These are phyloP conservation scores for Siderastrea radians DNA, from an alignment of 92 coral and sea anemone genomes.

Conservation along the genomic window DNA sequence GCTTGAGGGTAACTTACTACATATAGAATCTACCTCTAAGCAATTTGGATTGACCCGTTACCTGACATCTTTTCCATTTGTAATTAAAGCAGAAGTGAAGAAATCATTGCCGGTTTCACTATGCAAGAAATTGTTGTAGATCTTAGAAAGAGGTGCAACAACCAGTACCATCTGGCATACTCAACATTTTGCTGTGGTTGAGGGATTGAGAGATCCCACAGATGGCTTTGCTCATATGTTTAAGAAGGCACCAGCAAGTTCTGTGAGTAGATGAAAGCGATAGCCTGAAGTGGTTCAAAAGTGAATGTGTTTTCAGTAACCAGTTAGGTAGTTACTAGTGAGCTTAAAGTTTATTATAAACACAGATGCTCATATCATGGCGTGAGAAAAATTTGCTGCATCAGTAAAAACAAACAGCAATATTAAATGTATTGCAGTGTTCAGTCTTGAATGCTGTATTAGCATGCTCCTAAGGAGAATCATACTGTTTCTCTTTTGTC, in stretches of 20 bases:
- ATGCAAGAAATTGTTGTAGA: slow-evolving; percentile 18
- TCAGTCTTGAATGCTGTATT: not conserved
- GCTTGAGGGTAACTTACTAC: slow-evolving; percentile 5
- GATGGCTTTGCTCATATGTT: not conserved
- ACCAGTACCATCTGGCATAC: not conserved
- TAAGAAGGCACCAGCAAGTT: not conserved
- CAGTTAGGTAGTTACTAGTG: not conserved
- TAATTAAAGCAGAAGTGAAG: slow-evolving; percentile 1
- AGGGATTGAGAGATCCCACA: not conserved
- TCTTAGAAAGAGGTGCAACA: not conserved
- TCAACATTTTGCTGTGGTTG: not conserved
- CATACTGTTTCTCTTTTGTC: not conserved
- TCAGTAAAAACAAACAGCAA: not conserved
- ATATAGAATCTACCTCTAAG: not conserved
- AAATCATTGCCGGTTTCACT: slow-evolving; percentile 13
- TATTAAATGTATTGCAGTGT: not conserved
- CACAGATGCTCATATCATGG: not conserved
- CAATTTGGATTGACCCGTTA: not conserved
- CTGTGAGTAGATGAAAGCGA: not conserved
- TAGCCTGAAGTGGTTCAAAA: not conserved
- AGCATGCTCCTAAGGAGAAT: not conserved
- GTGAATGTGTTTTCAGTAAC: not conserved
- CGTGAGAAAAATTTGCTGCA: not conserved
- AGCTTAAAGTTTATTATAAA: not conserved
- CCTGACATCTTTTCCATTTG: not conserved